Conservation (phyloP, 1,140 invertebrate genomes). For the Vanessa atalanta region DNA sequence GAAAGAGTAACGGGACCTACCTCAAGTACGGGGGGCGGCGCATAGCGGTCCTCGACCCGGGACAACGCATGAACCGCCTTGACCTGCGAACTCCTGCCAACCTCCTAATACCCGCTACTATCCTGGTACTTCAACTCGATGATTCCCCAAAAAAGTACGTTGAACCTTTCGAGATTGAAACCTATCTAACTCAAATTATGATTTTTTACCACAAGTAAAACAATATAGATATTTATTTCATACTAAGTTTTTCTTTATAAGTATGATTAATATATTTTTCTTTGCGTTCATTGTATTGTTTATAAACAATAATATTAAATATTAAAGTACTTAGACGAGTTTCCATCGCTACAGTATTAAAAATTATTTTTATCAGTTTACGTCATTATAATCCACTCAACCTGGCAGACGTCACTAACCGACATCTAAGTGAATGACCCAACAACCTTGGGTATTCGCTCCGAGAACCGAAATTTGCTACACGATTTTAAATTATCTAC, state of each 20-base stretch:
- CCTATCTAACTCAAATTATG: slow-evolving; percentile 3
- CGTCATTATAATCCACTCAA: slow-evolving; percentile 30
- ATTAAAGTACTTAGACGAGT: neutral
- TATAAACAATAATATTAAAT: neutral
- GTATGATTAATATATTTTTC: neutral
- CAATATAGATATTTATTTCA: no score
- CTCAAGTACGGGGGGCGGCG: slow-evolving; percentile 52
- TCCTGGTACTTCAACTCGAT: slow-evolving; percentile 54
- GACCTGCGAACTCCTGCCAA: slow-evolving; percentile 61
- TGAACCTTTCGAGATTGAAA: slow-evolving; percentile 31
- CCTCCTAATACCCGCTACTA: slow-evolving; percentile 56
- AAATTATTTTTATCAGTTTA: slow-evolving; percentile 13
- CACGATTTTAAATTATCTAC: slow-evolving; percentile 16
- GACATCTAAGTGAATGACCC: slow-evolving; percentile 42
- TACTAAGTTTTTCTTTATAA: neutral
- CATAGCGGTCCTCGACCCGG: slow-evolving; percentile 66
- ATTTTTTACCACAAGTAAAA: no score
- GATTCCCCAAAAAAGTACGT: slow-evolving; percentile 44
- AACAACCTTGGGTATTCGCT: slow-evolving; percentile 41
- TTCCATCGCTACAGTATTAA: neutral
- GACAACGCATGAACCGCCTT: slow-evolving; percentile 60
- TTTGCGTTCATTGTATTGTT: neutral
- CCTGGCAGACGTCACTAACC: slow-evolving; percentile 41
- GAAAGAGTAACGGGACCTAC: slow-evolving; percentile 65
- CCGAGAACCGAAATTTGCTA: slow-evolving; percentile 33